phyloP scores from a whole-genome alignment of 2,888 invertebrate genomes.

The Protophormia terraenovae region DNA sequence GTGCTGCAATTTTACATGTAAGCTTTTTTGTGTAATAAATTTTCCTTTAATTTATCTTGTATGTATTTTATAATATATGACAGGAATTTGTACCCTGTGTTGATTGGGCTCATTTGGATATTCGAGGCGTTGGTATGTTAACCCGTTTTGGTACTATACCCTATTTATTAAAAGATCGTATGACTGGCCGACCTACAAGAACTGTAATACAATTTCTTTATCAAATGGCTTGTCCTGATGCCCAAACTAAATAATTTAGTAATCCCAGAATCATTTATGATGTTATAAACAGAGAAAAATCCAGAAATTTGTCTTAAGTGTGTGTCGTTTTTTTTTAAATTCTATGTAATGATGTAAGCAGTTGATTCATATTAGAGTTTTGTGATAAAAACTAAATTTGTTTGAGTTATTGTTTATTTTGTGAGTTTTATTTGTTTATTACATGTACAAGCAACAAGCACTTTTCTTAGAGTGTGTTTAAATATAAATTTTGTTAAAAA shows the following conservation, averaged over 20 bases:
- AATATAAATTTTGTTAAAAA: not conserved
- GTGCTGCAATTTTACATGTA: constrained; percentile 87
- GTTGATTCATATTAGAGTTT: not conserved
- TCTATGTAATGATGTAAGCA: not conserved
- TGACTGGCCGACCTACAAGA: constrained; percentile 85
- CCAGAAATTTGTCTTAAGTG: not conserved
- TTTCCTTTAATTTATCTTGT: not conserved
- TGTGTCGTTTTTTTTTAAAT: not conserved
- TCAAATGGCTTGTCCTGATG: constrained; percentile 80
- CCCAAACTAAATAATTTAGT: constrained; percentile 70
- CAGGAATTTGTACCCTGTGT: constrained; percentile 86
- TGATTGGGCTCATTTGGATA: constrained; percentile 88
- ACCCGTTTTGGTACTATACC: constrained; percentile 83
- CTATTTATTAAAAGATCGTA: constrained; percentile 84
- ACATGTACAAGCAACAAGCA: not conserved
- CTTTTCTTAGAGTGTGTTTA: not conserved
- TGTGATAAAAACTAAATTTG: not conserved
- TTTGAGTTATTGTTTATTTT: not conserved
- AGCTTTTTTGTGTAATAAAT: not conserved
- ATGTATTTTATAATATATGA: not conserved
- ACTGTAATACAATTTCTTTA: constrained; percentile 83
- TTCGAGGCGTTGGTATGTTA: constrained; percentile 87
- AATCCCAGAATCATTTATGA: not conserved
- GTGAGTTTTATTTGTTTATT: not conserved
- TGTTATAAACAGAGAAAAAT: not conserved